phyloP scores from a whole-genome alignment of 1,140 invertebrate genomes.

The Agraylea sexmaculata region DNA sequence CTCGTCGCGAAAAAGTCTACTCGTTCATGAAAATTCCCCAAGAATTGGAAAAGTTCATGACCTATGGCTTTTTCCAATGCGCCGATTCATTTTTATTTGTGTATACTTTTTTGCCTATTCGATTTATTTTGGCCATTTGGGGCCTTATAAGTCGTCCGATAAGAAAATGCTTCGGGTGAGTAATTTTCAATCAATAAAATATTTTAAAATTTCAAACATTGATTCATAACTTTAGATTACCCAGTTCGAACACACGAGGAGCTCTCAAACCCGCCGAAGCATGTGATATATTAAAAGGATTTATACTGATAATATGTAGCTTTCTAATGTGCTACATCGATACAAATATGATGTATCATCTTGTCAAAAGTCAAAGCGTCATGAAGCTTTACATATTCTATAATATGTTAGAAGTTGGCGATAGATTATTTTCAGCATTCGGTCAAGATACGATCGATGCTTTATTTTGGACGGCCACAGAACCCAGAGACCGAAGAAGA shows the following conservation, averaged over 20 bases:
- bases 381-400: slow-evolving; percentile 99
- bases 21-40: slow-evolving; percentile 93
- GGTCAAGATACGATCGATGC: slow-evolving; percentile 97
- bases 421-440: slow-evolving; percentile 91
- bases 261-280: slow-evolving; percentile 79
- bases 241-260: slow-evolving; percentile 16
- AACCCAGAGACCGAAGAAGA: slow-evolving; percentile 68
- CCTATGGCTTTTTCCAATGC: slow-evolving; percentile 94
- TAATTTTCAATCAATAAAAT: slow-evolving; percentile 14
- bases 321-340: slow-evolving; percentile 83
- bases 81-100: slow-evolving; percentile 97
- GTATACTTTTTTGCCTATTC: slow-evolving; percentile 91
- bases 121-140: slow-evolving; percentile 80
- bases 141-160: slow-evolving; percentile 60
- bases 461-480: slow-evolving; percentile 94
- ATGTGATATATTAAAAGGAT: slow-evolving; percentile 90
- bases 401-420: slow-evolving; percentile 98
- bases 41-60: slow-evolving; percentile 88
- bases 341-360: slow-evolving; percentile 96
- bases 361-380: slow-evolving; percentile 96
- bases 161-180: slow-evolving; percentile 58
- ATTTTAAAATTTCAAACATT: too few relatives aligned
- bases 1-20: slow-evolving; percentile 90
- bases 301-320: slow-evolving; percentile 75
- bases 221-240: slow-evolving; percentile 11